A percentile compares a stretch with the other conserved stretches of the same genome.
Evolutionary conservation across 2,888 invertebrate genomes (phyloP).

Genomic region (Ernsta delagoae): DNA sequence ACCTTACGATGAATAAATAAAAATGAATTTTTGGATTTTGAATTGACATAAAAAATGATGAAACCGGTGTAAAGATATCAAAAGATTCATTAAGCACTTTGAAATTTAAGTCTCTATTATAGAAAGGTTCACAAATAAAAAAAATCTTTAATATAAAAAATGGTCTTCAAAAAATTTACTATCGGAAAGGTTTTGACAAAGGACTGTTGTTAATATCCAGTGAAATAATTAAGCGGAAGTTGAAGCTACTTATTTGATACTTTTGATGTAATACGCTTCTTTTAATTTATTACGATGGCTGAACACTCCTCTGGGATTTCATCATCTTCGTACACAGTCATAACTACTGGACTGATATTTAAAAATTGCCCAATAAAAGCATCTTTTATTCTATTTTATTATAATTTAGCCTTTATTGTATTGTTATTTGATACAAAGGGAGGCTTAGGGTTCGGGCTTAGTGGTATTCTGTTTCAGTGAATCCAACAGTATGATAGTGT

Average conservation of each 20-base stretch:
- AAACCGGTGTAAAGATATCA: neutral
- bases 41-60: too few relatives aligned
- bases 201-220: neutral
- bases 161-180: neutral
- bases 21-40: too few relatives aligned
- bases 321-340: neutral
- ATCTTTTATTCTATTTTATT: neutral
- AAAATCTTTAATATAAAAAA: neutral
- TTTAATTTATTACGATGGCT: conserved; percentile 5
- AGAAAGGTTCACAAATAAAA: neutral
- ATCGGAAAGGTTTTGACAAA: neutral
- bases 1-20: too few relatives aligned
- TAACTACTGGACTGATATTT: neutral
- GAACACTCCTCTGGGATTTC: neutral
- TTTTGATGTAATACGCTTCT: conserved; percentile 7
- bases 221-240: neutral
- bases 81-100: neutral
- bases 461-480: too few relatives aligned
- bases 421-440: too few relatives aligned
- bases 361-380: too few relatives aligned
- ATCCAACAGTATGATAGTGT: too few relatives aligned
- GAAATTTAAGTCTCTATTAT: neutral
- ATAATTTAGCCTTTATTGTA: too few relatives aligned
- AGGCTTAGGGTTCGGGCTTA: too few relatives aligned
- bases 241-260: neutral